Conservation (phyloP, 2,888 invertebrate species). For the Cactoblastis cactorum region DNA sequence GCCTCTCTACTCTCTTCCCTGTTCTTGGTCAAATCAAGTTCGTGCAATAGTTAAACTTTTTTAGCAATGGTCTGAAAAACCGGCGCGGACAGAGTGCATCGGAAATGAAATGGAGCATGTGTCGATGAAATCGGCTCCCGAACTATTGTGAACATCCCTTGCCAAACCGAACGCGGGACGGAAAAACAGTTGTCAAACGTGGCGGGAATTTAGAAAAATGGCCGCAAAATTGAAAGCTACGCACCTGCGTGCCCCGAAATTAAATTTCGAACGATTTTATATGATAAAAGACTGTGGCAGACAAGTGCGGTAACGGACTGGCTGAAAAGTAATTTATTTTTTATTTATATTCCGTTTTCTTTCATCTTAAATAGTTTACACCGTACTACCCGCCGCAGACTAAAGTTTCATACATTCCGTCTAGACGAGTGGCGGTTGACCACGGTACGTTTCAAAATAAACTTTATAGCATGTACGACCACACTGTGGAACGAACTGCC, state of each 20-base stretch:
- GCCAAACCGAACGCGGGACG: conserved; percentile 37
- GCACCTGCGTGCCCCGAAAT: conserved; percentile 33
- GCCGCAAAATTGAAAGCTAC: conserved; percentile 25
- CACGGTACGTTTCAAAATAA: no score
- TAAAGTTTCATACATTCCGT: no score
- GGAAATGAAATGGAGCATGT: conserved; percentile 69
- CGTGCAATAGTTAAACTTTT: conserved; percentile 74
- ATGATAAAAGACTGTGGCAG: conserved; percentile 15
- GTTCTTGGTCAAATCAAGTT: conserved; percentile 60
- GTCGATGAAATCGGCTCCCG: conserved; percentile 58
- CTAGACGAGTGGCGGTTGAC: no score
- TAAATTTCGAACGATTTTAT: conserved; percentile 25
- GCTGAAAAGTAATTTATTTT: background rate
- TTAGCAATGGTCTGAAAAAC: conserved; percentile 60
- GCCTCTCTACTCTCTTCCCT: conserved; percentile 21
- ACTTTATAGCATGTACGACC: no score
- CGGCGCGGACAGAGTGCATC: conserved; percentile 56
- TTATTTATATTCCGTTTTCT: background rate
- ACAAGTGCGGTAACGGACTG: background rate
- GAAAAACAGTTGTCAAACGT: conserved; percentile 50
- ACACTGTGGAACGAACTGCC: no score
- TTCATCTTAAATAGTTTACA: no score
- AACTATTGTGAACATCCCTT: conserved; percentile 47
- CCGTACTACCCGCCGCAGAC: no score
- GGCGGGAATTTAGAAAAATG: conserved; percentile 49